These are phyloP conservation scores for Drosophila kikkawai DNA, from an alignment of 1,140 invertebrate genomes.

Conservation along the genomic window DNA sequence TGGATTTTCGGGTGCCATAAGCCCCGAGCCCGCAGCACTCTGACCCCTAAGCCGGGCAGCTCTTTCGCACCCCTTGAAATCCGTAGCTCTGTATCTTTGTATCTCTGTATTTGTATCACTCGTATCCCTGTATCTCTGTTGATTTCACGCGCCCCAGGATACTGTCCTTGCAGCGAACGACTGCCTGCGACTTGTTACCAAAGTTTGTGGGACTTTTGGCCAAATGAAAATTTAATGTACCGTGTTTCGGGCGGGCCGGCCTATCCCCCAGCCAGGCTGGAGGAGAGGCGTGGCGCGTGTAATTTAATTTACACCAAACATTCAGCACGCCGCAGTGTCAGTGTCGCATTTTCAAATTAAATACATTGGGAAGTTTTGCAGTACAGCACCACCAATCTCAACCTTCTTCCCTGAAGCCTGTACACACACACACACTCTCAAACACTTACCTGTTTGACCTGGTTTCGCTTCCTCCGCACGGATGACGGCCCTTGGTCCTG, in stretches of 20 bases:
- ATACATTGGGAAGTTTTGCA: constrained; percentile 45
- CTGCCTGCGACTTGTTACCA: constrained; percentile 52
- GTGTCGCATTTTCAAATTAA: constrained; percentile 64
- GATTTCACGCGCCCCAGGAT: constrained; percentile 32
- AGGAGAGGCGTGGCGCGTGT: constrained; percentile 46
- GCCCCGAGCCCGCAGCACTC: constrained; percentile 36
- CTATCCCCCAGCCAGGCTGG: constrained; percentile 18
- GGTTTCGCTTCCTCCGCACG: constrained; percentile 34
- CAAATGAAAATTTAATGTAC: constrained; percentile 63
- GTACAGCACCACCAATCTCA: not conserved
- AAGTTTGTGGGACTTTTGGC: constrained; percentile 61
- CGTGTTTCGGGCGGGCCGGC: constrained; percentile 55
- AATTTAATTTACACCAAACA: constrained; percentile 61
- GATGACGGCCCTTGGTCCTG: constrained; percentile 18
- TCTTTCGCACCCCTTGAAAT: constrained; percentile 22
- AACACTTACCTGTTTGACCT: constrained; percentile 44
- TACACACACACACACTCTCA: constrained; percentile 1
- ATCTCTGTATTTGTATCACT: constrained; percentile 17
- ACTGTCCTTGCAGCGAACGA: constrained; percentile 16
- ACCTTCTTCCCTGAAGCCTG: not conserved
- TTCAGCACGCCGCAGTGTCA: constrained; percentile 57
- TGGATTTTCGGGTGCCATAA: constrained; percentile 11
- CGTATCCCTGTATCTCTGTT: constrained; percentile 19
- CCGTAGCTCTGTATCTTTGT: constrained; percentile 14
- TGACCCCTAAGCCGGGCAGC: constrained; percentile 34